Evolutionary conservation across 1,140 invertebrate species (phyloP).

Genomic region (Eriosoma lanigerum): DNA sequence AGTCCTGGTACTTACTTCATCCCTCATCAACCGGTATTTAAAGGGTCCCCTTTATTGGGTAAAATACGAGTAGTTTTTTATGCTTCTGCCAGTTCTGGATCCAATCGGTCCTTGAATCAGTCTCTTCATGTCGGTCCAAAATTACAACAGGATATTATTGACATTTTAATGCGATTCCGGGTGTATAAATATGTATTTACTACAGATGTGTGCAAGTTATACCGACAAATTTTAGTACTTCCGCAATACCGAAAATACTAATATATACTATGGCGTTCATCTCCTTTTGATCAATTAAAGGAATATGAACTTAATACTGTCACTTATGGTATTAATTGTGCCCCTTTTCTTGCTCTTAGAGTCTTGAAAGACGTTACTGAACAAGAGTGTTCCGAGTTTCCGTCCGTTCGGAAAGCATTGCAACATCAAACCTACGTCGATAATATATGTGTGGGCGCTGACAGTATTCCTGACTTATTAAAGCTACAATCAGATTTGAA

Average conservation of each 20-base stretch:
- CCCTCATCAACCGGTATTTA: slow-evolving; percentile 56
- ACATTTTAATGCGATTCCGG: slow-evolving; percentile 57
- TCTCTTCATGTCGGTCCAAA: slow-evolving; percentile 55
- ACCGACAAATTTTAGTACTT: neutral
- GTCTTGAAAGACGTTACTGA: slow-evolving; percentile 57
- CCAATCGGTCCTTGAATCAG: slow-evolving; percentile 55
- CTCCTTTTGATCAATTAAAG: slow-evolving; percentile 54
- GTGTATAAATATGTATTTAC: slow-evolving; percentile 55
- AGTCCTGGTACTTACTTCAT: slow-evolving; percentile 52
- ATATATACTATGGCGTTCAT: slow-evolving; percentile 58
- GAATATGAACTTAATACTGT: slow-evolving; percentile 56
- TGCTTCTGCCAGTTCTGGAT: slow-evolving; percentile 55
- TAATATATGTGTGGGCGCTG: neutral
- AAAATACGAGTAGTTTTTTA: slow-evolving; percentile 58
- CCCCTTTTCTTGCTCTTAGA: slow-evolving; percentile 56
- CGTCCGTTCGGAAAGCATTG: neutral
- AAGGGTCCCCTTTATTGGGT: slow-evolving; percentile 54
- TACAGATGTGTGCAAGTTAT: slow-evolving; percentile 4
- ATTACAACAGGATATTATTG: slow-evolving; percentile 58
- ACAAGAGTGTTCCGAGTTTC: neutral
- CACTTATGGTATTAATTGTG: slow-evolving; percentile 57
- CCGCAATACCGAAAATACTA: slow-evolving; percentile 56
- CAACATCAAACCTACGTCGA: slow-evolving; percentile 22
- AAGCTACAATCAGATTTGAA: neutral
- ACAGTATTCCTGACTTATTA: neutral